These are phyloP conservation scores for Caenorhabditis brenneri DNA, from an alignment of 1,140 invertebrate genomes.

Conservation along the genomic window DNA sequence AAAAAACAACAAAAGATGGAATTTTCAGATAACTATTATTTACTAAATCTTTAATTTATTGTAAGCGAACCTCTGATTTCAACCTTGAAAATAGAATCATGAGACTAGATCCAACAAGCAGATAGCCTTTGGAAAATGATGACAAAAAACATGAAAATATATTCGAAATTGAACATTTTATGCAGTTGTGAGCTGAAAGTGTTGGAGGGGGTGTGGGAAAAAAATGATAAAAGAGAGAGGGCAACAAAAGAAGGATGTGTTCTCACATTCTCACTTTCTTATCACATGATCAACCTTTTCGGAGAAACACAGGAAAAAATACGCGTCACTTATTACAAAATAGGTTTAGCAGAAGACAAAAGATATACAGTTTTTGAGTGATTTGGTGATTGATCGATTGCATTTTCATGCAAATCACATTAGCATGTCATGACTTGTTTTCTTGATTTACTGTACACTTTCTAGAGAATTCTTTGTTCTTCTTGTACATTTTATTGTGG, in stretches of 20 bases:
- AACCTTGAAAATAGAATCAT: conserved; percentile 21
- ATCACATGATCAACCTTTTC: not conserved
- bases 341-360: not conserved
- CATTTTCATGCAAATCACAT: conserved; percentile 7
- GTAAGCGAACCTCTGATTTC: not conserved
- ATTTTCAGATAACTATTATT: not conserved
- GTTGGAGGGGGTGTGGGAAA: too few species aligned
- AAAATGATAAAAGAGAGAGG: not conserved
- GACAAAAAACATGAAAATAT: not conserved
- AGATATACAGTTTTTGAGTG: too few species aligned
- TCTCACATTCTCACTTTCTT: not conserved
- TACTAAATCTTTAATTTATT: not conserved
- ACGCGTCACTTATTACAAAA: conserved; percentile 2
- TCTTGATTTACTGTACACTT: not conserved
- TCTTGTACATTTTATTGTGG: not conserved
- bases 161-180: too few species aligned
- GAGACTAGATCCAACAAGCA: not conserved
- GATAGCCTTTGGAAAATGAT: not conserved
- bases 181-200: too few species aligned
- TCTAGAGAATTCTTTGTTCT: conserved; percentile 6
- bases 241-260: not conserved
- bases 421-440: not conserved
- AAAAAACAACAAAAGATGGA: not conserved
- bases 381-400: conserved; percentile 1
- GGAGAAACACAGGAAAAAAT: too few species aligned